A percentile compares a stretch with the other conserved stretches of the same genome.
These are phyloP conservation scores for Callospermophilus lateralis DNA, from an alignment of 2,113 vertebrate genomes.

Conservation along the genomic window DNA sequence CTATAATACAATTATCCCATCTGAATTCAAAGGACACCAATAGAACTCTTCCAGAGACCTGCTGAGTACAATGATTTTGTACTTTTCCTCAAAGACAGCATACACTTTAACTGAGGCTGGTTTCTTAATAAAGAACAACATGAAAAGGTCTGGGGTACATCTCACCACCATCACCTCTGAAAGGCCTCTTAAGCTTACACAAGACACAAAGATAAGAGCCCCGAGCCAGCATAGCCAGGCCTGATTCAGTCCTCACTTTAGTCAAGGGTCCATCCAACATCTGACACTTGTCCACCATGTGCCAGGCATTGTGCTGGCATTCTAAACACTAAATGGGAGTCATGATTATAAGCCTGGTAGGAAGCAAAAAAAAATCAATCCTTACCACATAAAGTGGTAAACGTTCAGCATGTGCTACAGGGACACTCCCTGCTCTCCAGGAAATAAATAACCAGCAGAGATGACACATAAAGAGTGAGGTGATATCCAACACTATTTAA, in stretches of 20 bases:
- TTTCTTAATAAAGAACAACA: not conserved
- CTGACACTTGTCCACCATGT: not conserved
- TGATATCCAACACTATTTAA: not conserved
- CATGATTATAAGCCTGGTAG: not conserved
- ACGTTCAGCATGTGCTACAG: not conserved
- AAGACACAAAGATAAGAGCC: not conserved
- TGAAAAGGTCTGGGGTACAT: not conserved
- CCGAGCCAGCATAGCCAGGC: not conserved
- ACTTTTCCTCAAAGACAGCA: not conserved
- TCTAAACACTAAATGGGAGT: not conserved
- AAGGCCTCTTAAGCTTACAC: not conserved
- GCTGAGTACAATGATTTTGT: not conserved
- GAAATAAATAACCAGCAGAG: not conserved
- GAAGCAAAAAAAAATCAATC: not conserved
- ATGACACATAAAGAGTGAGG: not conserved
- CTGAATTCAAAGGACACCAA: not conserved
- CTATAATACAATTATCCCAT: conserved; percentile 7
- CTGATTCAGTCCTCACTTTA: not conserved
- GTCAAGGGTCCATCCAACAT: not conserved
- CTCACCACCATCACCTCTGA: not conserved
- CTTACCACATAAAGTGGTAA: not conserved
- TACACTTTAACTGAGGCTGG: not conserved
- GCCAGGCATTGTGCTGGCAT: not conserved
- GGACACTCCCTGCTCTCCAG: not conserved
- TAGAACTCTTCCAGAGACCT: not conserved